Base-by-base conservation (phyloP, 2,113 vertebrate genomes). In the Ceratotherium simum region DNA sequence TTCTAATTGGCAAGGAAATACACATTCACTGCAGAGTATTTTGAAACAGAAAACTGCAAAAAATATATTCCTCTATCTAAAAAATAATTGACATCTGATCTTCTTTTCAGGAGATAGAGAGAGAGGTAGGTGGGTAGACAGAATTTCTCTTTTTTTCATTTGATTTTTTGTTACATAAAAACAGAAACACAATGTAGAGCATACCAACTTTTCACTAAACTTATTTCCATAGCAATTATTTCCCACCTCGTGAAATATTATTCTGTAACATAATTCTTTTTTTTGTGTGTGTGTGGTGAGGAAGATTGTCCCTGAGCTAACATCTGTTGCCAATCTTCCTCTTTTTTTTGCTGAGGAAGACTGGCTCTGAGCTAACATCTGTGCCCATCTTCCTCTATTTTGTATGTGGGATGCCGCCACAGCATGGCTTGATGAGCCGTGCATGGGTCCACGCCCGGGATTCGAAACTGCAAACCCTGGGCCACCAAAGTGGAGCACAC, bases 1-100 rank as follows among this genome's bases (percentile, higher is more conserved):
- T 87, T 95, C n/a, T 81, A 81, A 62, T 91, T 72, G 92, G 51
- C 60, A 96, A 96, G 82, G 65, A 89, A n/a, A 94, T 76, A 86
- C 10, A 62, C 80, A 76, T 65, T 90, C 54, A 93, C 4, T 65
- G 14, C 10, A 91, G 60, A 91, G 88, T 83, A 51, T 83, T 67
- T 83, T 72, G 39, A 82, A 90, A 69, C 46, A 62, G 6, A 65
- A 90, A 90, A 80, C 25, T 48, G 2, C 23, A 80, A 58, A 91
- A 79, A 69, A 31, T 87, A n/a, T 93, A 95, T 84, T 46, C 33
- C 10, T 60, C n/a, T 56, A 94, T 48, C 33, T 87, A 96, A 92
- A 96, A 96, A 82, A 56, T 86, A 85, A 81, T 80, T 76, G 96
- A 36, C 48, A 90, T 54, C 39, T 94, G 31, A 79, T 48, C 46